These are phyloP conservation scores for Sciurus carolinensis DNA, from an alignment of 2,797 vertebrate genomes.

Conservation along the genomic window DNA sequence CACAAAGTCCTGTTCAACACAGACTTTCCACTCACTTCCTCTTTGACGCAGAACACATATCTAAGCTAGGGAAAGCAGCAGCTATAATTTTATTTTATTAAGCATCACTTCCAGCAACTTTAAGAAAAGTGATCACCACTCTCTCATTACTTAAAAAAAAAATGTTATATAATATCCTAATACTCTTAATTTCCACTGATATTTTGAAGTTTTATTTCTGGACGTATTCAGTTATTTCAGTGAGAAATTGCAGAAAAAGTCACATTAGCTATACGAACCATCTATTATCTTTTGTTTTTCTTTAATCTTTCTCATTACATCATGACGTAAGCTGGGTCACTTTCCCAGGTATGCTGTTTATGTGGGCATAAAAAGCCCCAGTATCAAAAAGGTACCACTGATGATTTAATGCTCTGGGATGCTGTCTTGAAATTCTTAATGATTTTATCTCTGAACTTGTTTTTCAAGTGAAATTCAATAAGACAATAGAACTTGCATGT, in stretches of 20 bases:
- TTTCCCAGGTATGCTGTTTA: too few species aligned
- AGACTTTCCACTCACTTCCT: background rate
- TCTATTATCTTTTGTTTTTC: background rate
- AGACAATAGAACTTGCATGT: background rate
- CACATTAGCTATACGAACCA: background rate
- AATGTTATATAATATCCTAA: background rate
- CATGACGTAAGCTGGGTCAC: background rate
- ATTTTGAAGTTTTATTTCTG: background rate
- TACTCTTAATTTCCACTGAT: background rate
- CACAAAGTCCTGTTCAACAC: background rate
- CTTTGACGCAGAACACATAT: background rate
- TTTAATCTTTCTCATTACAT: background rate
- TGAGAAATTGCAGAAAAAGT: background rate
- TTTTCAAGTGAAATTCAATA: background rate
- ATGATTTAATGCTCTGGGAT: background rate
- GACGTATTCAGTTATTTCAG: background rate
- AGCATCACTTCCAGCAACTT: background rate
- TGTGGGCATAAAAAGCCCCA: background rate
- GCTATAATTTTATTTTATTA: background rate
- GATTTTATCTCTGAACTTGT: background rate
- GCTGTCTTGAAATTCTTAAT: background rate
- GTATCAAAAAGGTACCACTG: background rate
- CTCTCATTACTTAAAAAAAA: background rate
- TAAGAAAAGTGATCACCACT: background rate
- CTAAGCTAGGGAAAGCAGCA: background rate